Conservation (phyloP, 2,797 vertebrate genomes). For the Limosa lapponica region DNA sequence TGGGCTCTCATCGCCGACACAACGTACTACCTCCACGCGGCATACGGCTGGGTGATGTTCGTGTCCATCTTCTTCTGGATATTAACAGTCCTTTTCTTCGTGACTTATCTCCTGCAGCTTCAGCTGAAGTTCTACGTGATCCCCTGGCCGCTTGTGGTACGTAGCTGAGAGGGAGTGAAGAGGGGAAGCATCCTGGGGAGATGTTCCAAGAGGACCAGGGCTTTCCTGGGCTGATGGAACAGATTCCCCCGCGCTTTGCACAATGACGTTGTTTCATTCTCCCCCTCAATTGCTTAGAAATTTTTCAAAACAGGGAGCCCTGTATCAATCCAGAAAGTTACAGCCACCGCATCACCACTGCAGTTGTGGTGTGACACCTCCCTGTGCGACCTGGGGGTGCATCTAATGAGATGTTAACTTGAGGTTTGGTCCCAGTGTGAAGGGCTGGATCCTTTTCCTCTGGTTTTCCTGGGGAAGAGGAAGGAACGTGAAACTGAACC, state of each 20-base stretch:
- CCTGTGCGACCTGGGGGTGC: neutral
- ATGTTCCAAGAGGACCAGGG: neutral
- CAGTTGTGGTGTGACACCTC: neutral
- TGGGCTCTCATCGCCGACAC: slow-evolving; percentile 87
- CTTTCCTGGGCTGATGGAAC: neutral
- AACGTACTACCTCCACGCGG: slow-evolving; percentile 1
- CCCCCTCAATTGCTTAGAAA: neutral
- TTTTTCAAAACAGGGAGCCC: neutral
- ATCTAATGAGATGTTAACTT: neutral
- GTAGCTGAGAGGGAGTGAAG: neutral
- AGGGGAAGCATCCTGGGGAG: neutral
- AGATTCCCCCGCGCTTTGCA: neutral
- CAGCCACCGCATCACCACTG: neutral
- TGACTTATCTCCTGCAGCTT: slow-evolving; percentile 80
- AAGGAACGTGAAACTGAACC: neutral
- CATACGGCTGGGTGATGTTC: slow-evolving; percentile 92
- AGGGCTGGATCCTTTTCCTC: too few relatives aligned
- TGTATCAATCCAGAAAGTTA: neutral
- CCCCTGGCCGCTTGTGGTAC: slow-evolving; percentile 88
- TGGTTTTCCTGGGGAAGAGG: neutral
- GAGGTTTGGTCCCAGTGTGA: rapidly evolving
- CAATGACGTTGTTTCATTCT: neutral
- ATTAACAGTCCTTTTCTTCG: slow-evolving; percentile 84
- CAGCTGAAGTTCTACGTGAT: slow-evolving; percentile 74
- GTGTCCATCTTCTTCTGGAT: slow-evolving; percentile 91